Base-by-base conservation (phyloP, 1,140 invertebrate species). In the Polyergus mexicanus region DNA sequence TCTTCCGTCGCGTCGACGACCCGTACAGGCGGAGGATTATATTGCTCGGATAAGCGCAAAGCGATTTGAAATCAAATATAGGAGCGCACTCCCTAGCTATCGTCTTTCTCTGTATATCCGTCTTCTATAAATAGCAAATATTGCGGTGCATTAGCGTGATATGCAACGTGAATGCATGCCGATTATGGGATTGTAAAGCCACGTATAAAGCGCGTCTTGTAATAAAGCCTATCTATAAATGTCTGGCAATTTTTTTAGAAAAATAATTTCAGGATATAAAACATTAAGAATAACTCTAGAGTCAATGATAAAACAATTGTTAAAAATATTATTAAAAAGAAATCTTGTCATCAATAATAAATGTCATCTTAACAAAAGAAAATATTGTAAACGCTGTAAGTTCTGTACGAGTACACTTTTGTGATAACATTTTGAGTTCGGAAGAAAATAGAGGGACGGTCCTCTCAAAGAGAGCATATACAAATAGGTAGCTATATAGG, bases 41-140 rank as follows among this genome's bases (percentile, higher is more conserved):
- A 89, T 87, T 54, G 78, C 81, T 80, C 62, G 78, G 63, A 88
- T 72, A 69, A 54, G 69, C 65, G 75, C 84, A 58, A 77, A 87
- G 80, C 85, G 89, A 90, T 89, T 91, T 87, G 68, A 63, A 87
- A 91, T 91, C 78, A 72, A 91, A 91, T 87, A 86, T 89, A 62
- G 87, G n/a, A 74, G 38, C 13, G 75, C 51, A 28, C 11, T 19
- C 56, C 5, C 10, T 11, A 41, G 44, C 69, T 19, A 72, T 81
- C 54, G 22, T 69, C 44, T 65, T 63, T 25, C 44, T 10, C 32
- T 25, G 35, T 22, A 56, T 54, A 78, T 78, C n/a, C 10, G 22
- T 68, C 63, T 68, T 41, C 11, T 8, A 83, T 60, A 62, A 74
- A 62, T 78, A 44, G 11, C 41, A n/a, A 47, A 74, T 58, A 35